These are phyloP conservation scores for Watsonalla binaria DNA, from an alignment of 2,888 invertebrate genomes.

Conservation along the genomic window DNA sequence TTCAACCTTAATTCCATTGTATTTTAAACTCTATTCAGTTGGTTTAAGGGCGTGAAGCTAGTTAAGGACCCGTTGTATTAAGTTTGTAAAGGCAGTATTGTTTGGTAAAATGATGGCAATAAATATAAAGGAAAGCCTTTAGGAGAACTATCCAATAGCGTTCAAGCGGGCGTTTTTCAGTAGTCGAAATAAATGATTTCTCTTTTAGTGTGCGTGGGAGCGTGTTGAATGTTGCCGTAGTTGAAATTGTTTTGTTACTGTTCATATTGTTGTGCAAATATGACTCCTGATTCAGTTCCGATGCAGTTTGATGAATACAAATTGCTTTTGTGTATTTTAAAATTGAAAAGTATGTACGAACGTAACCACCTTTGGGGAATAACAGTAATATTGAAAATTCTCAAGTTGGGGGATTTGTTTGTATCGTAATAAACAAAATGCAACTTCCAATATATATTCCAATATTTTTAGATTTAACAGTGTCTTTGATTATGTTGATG, in stretches of 20 bases:
- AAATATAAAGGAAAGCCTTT: slow-evolving; percentile 62
- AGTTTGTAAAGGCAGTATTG: slow-evolving; percentile 46
- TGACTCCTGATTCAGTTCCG: not conserved
- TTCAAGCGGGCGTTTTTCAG: slow-evolving; percentile 31
- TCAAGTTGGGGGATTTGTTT: not conserved
- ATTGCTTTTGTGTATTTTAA: not conserved
- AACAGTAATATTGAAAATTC: not conserved
- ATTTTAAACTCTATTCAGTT: slow-evolving; percentile 28
- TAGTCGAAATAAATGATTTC: slow-evolving; percentile 30
- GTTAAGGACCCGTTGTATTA: slow-evolving; percentile 17
- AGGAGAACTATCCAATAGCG: slow-evolving; percentile 52
- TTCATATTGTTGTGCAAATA: slow-evolving; percentile 1
- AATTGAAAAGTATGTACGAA: not conserved
- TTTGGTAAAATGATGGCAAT: slow-evolving; percentile 68
- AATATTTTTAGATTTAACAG: too few species aligned
- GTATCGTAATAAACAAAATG: too few species aligned
- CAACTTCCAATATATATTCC: too few species aligned
- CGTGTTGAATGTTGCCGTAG: slow-evolving; percentile 14
- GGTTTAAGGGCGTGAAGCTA: slow-evolving; percentile 19
- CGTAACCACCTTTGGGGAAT: not conserved
- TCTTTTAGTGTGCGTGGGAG: slow-evolving; percentile 19
- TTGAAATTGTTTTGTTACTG: slow-evolving; percentile 13
- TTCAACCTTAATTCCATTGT: slow-evolving; percentile 6
- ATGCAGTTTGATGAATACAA: not conserved
- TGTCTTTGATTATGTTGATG: too few species aligned